A percentile compares a stretch with the other conserved stretches of the same genome.
These are phyloP conservation scores for Actinostola sp. DNA, from an alignment of 92 coral and sea anemone species.

Conservation along the genomic window DNA sequence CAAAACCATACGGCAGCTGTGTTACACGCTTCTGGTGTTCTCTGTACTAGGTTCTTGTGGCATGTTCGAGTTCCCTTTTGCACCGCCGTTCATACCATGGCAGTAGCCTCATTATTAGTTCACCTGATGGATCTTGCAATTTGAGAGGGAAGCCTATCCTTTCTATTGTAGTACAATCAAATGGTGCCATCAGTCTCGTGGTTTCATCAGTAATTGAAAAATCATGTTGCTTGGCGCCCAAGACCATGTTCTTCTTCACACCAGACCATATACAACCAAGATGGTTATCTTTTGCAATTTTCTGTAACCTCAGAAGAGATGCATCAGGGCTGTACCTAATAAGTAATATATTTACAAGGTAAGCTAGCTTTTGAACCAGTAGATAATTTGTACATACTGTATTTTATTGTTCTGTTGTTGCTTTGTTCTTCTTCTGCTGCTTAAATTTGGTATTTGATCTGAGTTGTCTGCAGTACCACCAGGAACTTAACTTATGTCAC, in stretches of 20 bases:
- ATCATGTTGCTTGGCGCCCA: slow-evolving; percentile 31
- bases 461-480: too few relatives aligned
- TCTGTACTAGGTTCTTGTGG: slow-evolving; percentile 23
- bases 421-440: too few relatives aligned
- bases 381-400: neutral
- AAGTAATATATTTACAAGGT: neutral
- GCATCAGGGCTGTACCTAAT: slow-evolving; percentile 32
- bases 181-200: slow-evolving; percentile 3
- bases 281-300: slow-evolving; percentile 17
- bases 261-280: slow-evolving; percentile 36
- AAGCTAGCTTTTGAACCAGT: neutral
- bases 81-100: slow-evolving; percentile 40
- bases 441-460: too few relatives aligned
- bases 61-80: slow-evolving; percentile 23
- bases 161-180: slow-evolving; percentile 11
- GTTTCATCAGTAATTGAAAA: slow-evolving; percentile 6
- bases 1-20: slow-evolving; percentile 49
- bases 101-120: slow-evolving; percentile 13
- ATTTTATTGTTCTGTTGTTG: too few relatives aligned
- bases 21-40: slow-evolving; percentile 36
- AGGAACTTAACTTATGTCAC: too few relatives aligned
- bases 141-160: slow-evolving; percentile 19
- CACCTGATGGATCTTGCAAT: slow-evolving; percentile 11
- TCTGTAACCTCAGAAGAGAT: slow-evolving; percentile 22
- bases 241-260: slow-evolving; percentile 14